Evolutionary conservation across 2,797 vertebrate species (phyloP).

Genomic region (Rousettus madagascariensis): DNA sequence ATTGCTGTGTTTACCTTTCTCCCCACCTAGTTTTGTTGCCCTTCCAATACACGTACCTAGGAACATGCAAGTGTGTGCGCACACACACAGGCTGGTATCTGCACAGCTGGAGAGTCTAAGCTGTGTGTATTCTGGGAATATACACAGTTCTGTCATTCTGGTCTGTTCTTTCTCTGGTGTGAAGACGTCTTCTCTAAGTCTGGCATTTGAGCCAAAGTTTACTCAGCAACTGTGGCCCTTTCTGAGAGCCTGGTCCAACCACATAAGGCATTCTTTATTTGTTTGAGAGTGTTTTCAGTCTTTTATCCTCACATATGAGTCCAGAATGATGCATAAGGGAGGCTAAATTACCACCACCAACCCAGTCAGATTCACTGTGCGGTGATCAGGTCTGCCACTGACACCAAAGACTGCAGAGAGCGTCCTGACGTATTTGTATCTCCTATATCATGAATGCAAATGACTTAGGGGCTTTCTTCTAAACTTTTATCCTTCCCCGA

Average conservation of each 20-base stretch:
- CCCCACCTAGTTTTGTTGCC: neutral
- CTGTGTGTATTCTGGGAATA: too few relatives aligned
- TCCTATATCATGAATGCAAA: conserved; percentile 76
- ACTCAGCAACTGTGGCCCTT: neutral
- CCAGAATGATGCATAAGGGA: conserved; percentile 72
- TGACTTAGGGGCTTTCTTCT: conserved; percentile 56
- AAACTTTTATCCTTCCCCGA: conserved; percentile 62
- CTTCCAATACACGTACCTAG: neutral
- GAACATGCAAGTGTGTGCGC: neutral
- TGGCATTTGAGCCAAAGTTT: neutral
- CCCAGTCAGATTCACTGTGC: conserved; percentile 54
- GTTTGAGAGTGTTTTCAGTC: conserved; percentile 41
- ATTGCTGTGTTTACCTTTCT: neutral
- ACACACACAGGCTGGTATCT: neutral
- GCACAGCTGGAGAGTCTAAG: neutral
- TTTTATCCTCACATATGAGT: conserved; percentile 46
- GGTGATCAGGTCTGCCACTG: conserved; percentile 66
- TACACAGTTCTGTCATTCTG: neutral
- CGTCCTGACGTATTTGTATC: conserved; percentile 58
- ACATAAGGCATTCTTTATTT: neutral
- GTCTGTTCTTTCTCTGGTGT: neutral
- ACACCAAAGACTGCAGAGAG: conserved; percentile 49
- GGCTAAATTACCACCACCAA: conserved; percentile 75
- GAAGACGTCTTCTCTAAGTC: neutral
- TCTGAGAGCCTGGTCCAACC: neutral